Evolutionary conservation across 1,140 invertebrate genomes (phyloP).

Genomic region (Drosophila takahashii): DNA sequence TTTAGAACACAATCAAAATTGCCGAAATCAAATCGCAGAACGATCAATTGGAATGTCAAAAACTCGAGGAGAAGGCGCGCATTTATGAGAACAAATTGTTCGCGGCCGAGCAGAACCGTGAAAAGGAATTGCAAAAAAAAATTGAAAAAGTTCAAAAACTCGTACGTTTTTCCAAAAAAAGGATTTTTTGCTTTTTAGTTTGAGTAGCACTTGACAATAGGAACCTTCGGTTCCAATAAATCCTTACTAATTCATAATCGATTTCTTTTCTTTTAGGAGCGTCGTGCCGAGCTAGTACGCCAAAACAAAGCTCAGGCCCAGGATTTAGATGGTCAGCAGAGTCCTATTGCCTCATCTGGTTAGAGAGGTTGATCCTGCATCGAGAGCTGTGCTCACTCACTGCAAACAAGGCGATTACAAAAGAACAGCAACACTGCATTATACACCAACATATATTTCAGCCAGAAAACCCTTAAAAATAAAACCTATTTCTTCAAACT

Average conservation of each 20-base stretch:
- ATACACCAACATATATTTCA: slow-evolving; percentile 53
- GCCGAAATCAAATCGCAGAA: slow-evolving; percentile 89
- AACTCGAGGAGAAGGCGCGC: slow-evolving; percentile 88
- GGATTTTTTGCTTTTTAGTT: slow-evolving; percentile 45
- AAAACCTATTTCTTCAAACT: slow-evolving; percentile 60
- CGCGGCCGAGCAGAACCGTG: slow-evolving; percentile 90
- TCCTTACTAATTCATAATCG: neutral
- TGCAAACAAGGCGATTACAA: slow-evolving; percentile 18
- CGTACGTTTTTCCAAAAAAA: slow-evolving; percentile 86
- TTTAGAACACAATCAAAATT: slow-evolving; percentile 88
- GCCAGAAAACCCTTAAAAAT: slow-evolving; percentile 40
- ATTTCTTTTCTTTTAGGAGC: slow-evolving; percentile 88
- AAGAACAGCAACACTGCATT: slow-evolving; percentile 39
- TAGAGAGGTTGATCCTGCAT: slow-evolving; percentile 37
- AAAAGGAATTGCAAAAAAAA: slow-evolving; percentile 92
- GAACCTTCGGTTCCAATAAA: neutral
- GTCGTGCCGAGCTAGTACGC: slow-evolving; percentile 92
- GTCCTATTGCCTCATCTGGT: slow-evolving; percentile 78
- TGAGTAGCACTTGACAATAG: slow-evolving; percentile 24
- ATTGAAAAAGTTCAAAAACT: slow-evolving; percentile 92
- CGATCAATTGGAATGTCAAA: slow-evolving; percentile 87
- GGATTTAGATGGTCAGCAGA: slow-evolving; percentile 69
- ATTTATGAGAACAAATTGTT: slow-evolving; percentile 91
- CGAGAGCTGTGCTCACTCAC: slow-evolving; percentile 28
- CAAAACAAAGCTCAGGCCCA: slow-evolving; percentile 90